Conservation (phyloP, 2,888 invertebrate species). For the Branchinecta sandiegonensis region DNA sequence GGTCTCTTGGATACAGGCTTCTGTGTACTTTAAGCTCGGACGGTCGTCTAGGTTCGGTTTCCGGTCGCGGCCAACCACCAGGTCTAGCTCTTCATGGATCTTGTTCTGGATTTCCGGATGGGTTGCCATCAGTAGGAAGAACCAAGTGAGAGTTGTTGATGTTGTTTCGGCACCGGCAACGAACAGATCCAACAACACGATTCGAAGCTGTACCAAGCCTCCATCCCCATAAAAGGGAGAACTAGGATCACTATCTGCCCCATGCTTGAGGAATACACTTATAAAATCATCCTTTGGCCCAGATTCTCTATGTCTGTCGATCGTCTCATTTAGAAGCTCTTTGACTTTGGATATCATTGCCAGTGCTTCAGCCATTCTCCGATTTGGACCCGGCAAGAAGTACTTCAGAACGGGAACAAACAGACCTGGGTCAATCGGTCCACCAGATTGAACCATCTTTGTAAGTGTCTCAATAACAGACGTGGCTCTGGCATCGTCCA, state of each 20-base stretch:
- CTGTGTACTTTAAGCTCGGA: neutral
- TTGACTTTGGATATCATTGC: neutral
- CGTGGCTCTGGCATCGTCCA: conserved; percentile 26
- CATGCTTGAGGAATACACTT: neutral
- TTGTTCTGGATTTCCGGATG: conserved; percentile 17
- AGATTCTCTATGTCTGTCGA: neutral
- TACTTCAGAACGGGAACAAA: neutral
- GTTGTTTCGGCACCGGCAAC: conserved; percentile 20
- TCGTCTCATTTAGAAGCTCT: neutral
- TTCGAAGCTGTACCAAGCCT: neutral
- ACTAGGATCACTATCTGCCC: neutral
- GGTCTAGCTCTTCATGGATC: conserved; percentile 17
- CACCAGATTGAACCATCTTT: conserved; percentile 21
- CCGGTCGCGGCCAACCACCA: neutral
- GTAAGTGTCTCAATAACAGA: conserved; percentile 26
- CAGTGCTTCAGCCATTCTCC: neutral
- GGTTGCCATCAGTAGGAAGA: conserved; percentile 17
- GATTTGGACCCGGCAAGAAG: neutral
- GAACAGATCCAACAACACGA: conserved; percentile 9
- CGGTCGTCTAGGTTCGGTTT: neutral
- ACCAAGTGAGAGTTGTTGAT: conserved; percentile 17
- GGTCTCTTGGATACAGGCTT: conserved; percentile 17
- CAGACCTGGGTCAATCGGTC: neutral
- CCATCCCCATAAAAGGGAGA: neutral
- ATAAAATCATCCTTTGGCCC: neutral